Evolutionary conservation across 2,113 vertebrate genomes (phyloP).

Genomic region (Perca schrenkii): DNA sequence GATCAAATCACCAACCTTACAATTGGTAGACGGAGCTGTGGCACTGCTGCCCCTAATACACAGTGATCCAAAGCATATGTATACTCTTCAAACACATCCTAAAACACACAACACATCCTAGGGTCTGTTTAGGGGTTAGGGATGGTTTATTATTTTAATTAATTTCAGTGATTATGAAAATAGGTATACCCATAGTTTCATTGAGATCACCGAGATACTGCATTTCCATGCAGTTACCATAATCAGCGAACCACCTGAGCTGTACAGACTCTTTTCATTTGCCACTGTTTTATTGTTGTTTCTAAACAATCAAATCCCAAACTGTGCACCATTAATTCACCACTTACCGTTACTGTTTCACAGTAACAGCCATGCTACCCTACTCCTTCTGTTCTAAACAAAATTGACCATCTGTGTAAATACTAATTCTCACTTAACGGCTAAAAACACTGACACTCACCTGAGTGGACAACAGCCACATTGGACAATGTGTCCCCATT

Average conservation of each 20-base stretch:
- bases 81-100: no score
- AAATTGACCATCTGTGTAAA: slow-evolving; percentile 58
- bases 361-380: slow-evolving; percentile 26
- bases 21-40: no score
- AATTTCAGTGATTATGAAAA: background rate
- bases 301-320: slow-evolving; percentile 52
- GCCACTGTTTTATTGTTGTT: slow-evolving; percentile 16
- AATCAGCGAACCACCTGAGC: background rate
- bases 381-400: slow-evolving; percentile 53
- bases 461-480: slow-evolving; percentile 19
- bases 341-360: slow-evolving; percentile 47
- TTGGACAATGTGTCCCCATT: background rate
- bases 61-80: background rate
- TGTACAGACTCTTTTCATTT: slow-evolving; percentile 5
- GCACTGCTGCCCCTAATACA: background rate
- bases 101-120: background rate
- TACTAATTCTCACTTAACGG: slow-evolving; percentile 41
- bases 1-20: no score
- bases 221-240: background rate
- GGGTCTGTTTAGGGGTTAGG: background rate
- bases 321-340: slow-evolving; percentile 42
- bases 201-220: background rate
- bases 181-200: background rate
- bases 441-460: slow-evolving; percentile 44
- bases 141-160: background rate